These are phyloP conservation scores for Raja brachyura DNA, from an alignment of 2,113 vertebrate genomes.

Conservation along the genomic window DNA sequence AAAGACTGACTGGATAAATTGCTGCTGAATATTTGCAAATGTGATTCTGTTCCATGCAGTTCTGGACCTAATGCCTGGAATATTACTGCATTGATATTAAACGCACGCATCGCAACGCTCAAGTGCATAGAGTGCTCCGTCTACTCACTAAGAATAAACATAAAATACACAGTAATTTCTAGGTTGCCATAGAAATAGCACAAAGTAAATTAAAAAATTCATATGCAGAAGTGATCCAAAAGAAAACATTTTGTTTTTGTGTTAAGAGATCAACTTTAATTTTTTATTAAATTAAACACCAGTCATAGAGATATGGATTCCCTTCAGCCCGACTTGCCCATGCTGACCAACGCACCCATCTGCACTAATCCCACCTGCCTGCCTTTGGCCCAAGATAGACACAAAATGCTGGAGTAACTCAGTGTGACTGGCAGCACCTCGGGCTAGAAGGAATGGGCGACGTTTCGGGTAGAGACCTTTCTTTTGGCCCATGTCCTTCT, in stretches of 20 bases:
- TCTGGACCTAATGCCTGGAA: neutral
- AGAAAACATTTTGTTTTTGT: neutral
- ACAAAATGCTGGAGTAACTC: no score
- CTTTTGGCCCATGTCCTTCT: no score
- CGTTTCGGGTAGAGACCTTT: no score
- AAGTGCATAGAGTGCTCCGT: neutral
- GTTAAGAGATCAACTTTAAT: no score
- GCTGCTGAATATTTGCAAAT: neutral
- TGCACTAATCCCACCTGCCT: no score
- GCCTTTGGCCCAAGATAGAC: no score
- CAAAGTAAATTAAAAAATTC: constrained; percentile 7
- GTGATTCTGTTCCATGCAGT: neutral
- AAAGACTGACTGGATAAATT: constrained; percentile 6
- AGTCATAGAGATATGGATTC: neutral
- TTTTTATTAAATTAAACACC: no score
- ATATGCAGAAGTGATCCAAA: neutral
- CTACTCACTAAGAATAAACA: neutral
- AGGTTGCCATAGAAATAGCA: neutral
- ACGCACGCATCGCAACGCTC: neutral
- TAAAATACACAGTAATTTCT: neutral
- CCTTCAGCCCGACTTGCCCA: no score
- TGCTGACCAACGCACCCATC: no score
- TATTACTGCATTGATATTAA: neutral
- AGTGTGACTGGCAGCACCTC: no score
- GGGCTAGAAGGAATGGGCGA: no score